phyloP scores from a whole-genome alignment of 2,113 vertebrate species.

The Astatoreochromis straeleni region DNA sequence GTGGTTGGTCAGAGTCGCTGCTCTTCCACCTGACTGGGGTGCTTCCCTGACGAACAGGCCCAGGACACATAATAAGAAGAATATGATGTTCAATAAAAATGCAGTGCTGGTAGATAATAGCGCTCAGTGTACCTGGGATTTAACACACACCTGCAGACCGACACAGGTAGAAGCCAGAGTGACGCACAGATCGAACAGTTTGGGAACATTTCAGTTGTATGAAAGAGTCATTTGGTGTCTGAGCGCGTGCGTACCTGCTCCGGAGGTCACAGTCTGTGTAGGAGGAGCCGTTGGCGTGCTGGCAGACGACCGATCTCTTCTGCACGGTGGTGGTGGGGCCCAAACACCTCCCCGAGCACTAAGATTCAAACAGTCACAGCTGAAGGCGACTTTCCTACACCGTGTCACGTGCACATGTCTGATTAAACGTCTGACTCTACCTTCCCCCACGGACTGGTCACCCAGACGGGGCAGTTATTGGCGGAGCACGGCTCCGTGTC shows the following conservation, averaged over 20 bases:
- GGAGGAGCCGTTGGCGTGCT: conserved; percentile 65
- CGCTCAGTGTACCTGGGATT: no score
- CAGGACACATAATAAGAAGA: background rate
- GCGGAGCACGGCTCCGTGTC: conserved; percentile 63
- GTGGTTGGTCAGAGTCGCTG: background rate
- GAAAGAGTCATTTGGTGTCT: background rate
- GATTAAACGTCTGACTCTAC: conserved; percentile 38
- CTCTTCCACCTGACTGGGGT: background rate
- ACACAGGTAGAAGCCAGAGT: rapidly evolving
- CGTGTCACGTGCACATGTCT: background rate
- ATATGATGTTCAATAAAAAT: rapidly evolving
- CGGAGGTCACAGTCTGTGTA: conserved; percentile 66
- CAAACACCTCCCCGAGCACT: conserved; percentile 80
- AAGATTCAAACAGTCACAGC: background rate
- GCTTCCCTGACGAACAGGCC: background rate
- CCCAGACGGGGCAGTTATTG: conserved; percentile 56
- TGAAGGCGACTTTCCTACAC: background rate
- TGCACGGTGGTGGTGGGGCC: conserved; percentile 62
- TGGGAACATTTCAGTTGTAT: background rate
- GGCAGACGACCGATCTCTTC: conserved; percentile 67
- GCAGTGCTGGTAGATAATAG: background rate
- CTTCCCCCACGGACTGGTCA: conserved; percentile 57
- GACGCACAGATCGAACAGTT: background rate
- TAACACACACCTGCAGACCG: background rate
- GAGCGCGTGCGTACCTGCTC: conserved; percentile 63